A percentile compares a stretch with the other conserved stretches of the same genome.
phyloP scores from a whole-genome alignment of 2,888 invertebrate species.

The Gymnocheta viridis region DNA sequence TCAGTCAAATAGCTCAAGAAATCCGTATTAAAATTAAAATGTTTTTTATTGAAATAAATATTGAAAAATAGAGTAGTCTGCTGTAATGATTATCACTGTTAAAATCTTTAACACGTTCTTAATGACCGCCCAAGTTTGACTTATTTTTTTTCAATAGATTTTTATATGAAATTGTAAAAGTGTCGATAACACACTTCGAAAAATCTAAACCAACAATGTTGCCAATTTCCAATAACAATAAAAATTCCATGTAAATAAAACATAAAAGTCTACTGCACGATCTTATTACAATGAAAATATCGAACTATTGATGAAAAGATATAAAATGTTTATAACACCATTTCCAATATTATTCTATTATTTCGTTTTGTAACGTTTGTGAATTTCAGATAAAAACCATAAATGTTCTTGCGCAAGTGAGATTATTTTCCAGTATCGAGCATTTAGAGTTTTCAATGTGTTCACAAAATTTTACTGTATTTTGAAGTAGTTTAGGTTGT shows the following conservation, averaged over 20 bases:
- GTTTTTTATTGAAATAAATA: neutral
- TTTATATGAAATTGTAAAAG: neutral
- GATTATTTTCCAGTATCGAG: too few species aligned
- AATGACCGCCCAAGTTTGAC: conserved; percentile 44
- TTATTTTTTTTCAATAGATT: conserved; percentile 1
- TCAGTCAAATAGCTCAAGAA: neutral
- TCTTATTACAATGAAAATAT: conserved; percentile 16
- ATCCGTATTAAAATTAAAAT: neutral
- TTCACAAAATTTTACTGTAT: too few species aligned
- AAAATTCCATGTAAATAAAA: conserved; percentile 6
- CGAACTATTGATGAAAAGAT: conserved; percentile 27
- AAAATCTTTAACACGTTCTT: conserved; percentile 37
- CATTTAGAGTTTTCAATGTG: too few species aligned
- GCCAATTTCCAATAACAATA: conserved; percentile 46
- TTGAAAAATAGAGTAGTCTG: neutral
- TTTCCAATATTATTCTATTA: conserved; percentile 1
- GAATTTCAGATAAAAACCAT: too few species aligned
- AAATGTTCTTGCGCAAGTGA: too few species aligned
- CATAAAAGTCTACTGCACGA: conserved; percentile 21
- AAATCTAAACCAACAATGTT: conserved; percentile 35
- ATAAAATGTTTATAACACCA: conserved; percentile 4
- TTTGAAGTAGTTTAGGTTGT: too few species aligned
- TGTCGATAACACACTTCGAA: conserved; percentile 9
- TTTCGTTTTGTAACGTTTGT: too few species aligned
- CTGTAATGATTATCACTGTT: neutral